A percentile compares a stretch with the other conserved stretches of the same genome.
Conservation (phyloP, 2,113 vertebrate species). For the Corvus cornix region DNA sequence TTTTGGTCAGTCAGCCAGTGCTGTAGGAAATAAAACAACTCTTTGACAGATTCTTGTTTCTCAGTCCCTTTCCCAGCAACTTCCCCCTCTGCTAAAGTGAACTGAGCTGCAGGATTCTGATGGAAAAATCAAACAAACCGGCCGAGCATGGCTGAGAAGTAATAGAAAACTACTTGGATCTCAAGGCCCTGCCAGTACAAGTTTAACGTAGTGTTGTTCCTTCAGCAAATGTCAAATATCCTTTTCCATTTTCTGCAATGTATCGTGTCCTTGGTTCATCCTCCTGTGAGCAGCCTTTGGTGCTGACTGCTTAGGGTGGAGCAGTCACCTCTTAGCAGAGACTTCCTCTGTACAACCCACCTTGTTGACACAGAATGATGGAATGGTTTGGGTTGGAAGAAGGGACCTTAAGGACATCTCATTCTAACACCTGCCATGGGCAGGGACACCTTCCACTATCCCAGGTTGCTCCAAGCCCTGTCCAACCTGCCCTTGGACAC, state of each 20-base stretch:
- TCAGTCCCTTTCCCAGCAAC: constrained; percentile 22
- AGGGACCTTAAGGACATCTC: too few relatives aligned
- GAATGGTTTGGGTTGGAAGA: not conserved
- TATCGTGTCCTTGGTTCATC: not conserved
- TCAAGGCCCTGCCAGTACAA: constrained; percentile 52
- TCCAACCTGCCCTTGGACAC: not conserved
- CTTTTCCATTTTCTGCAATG: not conserved
- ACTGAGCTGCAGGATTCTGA: constrained; percentile 47
- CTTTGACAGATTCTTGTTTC: constrained; percentile 46
- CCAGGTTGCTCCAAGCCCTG: rapidly evolving
- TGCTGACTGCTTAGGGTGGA: not conserved
- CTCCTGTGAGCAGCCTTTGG: not conserved
- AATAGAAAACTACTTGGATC: constrained; percentile 56
- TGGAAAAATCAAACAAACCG: constrained; percentile 66
- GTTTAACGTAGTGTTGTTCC: not conserved
- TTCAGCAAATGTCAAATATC: not conserved
- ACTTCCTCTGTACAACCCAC: not conserved
- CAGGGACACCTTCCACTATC: not conserved
- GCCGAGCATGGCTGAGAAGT: constrained; percentile 36
- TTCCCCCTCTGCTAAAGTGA: constrained; percentile 47
- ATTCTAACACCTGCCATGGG: not conserved
- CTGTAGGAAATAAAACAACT: constrained; percentile 61
- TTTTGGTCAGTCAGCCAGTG: constrained; percentile 52
- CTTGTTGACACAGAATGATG: not conserved
- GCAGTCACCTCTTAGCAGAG: not conserved